Evolutionary conservation across 2,888 invertebrate genomes (phyloP).

Genomic region (Nymphalis polychloros): DNA sequence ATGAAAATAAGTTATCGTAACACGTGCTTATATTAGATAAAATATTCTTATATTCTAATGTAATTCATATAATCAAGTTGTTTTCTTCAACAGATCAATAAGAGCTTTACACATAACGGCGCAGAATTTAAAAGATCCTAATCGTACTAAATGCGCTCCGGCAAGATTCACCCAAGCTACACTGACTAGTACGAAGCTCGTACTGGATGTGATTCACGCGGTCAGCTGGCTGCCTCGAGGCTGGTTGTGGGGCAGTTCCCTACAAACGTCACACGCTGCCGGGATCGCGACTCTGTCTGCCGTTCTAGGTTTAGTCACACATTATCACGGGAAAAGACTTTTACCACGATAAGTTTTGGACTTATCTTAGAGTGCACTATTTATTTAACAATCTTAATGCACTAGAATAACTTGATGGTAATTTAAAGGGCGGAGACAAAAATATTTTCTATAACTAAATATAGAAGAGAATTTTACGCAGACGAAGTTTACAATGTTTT

Average conservation of each 20-base stretch:
- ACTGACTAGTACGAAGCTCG: conserved; percentile 63
- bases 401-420: too few relatives aligned
- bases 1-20: conserved; percentile 1
- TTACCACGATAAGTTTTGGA: conserved; percentile 39
- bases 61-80: neutral
- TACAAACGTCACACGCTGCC: conserved; percentile 64
- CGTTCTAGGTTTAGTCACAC: conserved; percentile 59
- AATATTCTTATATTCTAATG: neutral
- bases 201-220: conserved; percentile 88
- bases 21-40: neutral
- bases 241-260: conserved; percentile 89
- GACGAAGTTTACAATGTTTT: too few relatives aligned
- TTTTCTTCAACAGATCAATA: conserved; percentile 58
- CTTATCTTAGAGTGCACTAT: neutral
- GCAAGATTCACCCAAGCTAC: conserved; percentile 65
- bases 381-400: neutral
- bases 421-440: too few relatives aligned
- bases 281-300: conserved; percentile 61
- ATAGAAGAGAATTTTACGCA: too few relatives aligned
- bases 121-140: conserved; percentile 48
- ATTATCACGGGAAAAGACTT: conserved; percentile 63
- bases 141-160: conserved; percentile 58
- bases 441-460: too few relatives aligned
- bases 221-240: conserved; percentile 90
- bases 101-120: conserved; percentile 58